Percentiles rank a stretch among this genome's conserved stretches.
Evolutionary conservation across 1,140 invertebrate genomes (phyloP).

Genomic region (Drosophila burlai): DNA sequence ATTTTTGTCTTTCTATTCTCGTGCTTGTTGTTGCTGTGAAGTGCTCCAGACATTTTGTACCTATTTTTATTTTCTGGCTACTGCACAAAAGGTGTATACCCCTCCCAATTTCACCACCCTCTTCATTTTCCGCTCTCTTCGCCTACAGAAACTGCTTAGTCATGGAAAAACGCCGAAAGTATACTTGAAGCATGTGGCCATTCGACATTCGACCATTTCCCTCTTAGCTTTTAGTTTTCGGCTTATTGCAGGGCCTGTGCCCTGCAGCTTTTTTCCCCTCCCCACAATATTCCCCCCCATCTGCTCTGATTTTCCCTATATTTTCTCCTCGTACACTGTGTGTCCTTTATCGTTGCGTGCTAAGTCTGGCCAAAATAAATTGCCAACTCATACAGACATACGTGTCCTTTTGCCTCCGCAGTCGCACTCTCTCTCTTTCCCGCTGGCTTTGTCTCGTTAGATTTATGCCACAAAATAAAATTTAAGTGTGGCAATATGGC

Average conservation of each 20-base stretch:
- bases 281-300: conserved; percentile 2
- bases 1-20: conserved; percentile 24
- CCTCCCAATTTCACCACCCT: background rate
- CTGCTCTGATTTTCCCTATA: conserved; percentile 15
- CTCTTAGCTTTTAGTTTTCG: conserved; percentile 54
- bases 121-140: background rate
- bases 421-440: background rate
- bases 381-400: conserved; percentile 64
- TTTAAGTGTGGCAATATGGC: conserved; percentile 75
- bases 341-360: conserved; percentile 65
- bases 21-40: conserved; percentile 27
- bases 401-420: conserved; percentile 30
- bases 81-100: conserved; percentile 64
- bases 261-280: conserved; percentile 21
- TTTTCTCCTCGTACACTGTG: conserved; percentile 17
- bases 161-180: conserved; percentile 69
- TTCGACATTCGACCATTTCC: conserved; percentile 48
- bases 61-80: conserved; percentile 41
- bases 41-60: conserved; percentile 61
- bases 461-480: conserved; percentile 78
- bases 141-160: conserved; percentile 67
- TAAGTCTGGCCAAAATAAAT: conserved; percentile 72
- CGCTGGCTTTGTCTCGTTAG: conserved; percentile 33
- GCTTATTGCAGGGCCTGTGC: conserved; percentile 59
- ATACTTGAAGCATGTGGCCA: conserved; percentile 59